Conservation (phyloP, 2,113 vertebrate genomes). For the Oreochromis tanganicae region DNA sequence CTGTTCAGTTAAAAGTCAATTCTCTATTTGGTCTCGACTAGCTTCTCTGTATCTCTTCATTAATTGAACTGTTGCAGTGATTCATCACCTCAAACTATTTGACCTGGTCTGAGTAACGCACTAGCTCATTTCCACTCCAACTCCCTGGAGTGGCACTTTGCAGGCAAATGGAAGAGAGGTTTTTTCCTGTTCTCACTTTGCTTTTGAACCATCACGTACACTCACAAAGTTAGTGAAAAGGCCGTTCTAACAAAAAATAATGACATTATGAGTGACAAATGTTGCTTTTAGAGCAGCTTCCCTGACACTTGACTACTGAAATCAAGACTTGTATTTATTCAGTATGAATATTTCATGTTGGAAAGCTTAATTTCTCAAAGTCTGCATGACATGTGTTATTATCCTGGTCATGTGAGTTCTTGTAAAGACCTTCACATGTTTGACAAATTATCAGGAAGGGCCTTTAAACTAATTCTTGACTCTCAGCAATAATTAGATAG, state of each 20-base stretch:
- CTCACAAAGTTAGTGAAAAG: not conserved
- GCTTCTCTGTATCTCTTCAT: slow-evolving; percentile 6
- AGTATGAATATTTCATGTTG: slow-evolving; percentile 1
- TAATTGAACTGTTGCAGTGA: slow-evolving; percentile 36
- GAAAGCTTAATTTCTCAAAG: slow-evolving; percentile 15
- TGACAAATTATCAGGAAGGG: slow-evolving; percentile 44
- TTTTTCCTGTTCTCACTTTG: not conserved
- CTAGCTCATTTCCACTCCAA: slow-evolving; percentile 9
- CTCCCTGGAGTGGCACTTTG: slow-evolving; percentile 7
- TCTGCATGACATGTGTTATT: slow-evolving; percentile 9
- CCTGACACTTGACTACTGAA: not conserved
- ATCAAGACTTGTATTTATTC: slow-evolving; percentile 1
- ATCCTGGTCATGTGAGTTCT: slow-evolving; percentile 10
- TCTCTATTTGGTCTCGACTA: not conserved
- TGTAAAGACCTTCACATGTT: slow-evolving; percentile 4
- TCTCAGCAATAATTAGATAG: slow-evolving; percentile 61
- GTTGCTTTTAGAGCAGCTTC: not conserved
- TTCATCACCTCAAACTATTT: slow-evolving; percentile 44
- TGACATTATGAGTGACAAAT: not conserved
- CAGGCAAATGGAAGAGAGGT: not conserved
- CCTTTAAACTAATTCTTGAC: slow-evolving; percentile 51
- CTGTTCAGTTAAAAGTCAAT: not conserved
- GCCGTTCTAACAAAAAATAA: not conserved
- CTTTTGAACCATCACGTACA: not conserved
- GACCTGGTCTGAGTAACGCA: slow-evolving; percentile 14